Evolutionary conservation across 2,797 vertebrate genomes (phyloP), one percentile per base, ranked within the genome.

Genomic region (Lacerta viridis): DNA sequence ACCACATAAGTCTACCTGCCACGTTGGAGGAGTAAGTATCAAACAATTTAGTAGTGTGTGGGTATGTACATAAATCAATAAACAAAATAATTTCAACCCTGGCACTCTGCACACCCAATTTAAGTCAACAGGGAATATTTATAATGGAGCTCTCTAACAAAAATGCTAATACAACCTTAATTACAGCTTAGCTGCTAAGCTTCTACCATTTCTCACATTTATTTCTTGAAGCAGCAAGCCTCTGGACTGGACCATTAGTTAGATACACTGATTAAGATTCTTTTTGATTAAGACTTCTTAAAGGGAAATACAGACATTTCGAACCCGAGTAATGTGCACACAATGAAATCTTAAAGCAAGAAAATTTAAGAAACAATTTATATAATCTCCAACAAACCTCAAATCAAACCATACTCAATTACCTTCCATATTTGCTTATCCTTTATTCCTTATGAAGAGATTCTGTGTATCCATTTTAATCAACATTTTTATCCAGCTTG

Each of bases 391-490:
- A 88, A 17, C 33, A 74, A 74, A 74, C 8, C 25, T 39, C 29
- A 89, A 86, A 84, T 15, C 83, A 92, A 59, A 88, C 59, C 46
- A 55, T 82, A 69, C 88, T 88, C 91, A 0, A 84, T 93, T 95
- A 89, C 92, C 33, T 91, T 92, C 55, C 87, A 81, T 46, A 83
- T 93, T 91, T 77, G 15, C 78, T 39, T 88, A 91, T 92, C 43
- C 87, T 20, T 92, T 92, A 92, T 64, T 90, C 74, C 76, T 95
- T 93, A 92, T 93, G 84, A 61, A 71, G 92, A 87, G 33, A 88
- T 87, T 89, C 91, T 93, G 68, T 74, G 18, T 72, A 87, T 94
- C 74, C 74, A 89, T 95, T 96, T 95, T 93, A 95, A 95, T 93
- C 86, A 91, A 87, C 84, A 90, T 5, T 92, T 71, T 92, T 93